These are phyloP conservation scores for Uropetala carovei DNA, from an alignment of 2,888 invertebrate species.

Conservation along the genomic window DNA sequence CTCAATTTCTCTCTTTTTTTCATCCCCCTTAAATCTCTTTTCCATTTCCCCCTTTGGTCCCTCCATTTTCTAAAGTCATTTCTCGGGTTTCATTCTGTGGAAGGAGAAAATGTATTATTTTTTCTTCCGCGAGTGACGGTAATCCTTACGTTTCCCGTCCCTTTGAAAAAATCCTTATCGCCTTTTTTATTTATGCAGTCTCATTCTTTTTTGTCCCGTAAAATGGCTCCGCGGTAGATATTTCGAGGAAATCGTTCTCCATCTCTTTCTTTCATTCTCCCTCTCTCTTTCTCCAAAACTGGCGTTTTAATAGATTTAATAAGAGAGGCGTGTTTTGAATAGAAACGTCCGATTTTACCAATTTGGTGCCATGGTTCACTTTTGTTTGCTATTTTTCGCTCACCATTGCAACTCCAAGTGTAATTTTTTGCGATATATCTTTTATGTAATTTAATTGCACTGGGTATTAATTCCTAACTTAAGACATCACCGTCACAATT, in stretches of 20 bases:
- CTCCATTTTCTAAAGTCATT: conserved; percentile 10
- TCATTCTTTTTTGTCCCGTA: not conserved
- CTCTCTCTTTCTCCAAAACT: not conserved
- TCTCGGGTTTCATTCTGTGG: not conserved
- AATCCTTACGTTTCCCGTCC: conserved; percentile 11
- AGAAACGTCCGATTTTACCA: not conserved
- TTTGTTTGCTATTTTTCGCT: too few species aligned
- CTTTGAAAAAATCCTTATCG: not conserved
- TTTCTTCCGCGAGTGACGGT: not conserved
- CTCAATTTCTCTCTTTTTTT: not conserved
- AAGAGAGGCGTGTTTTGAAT: not conserved
- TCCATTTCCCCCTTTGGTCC: not conserved
- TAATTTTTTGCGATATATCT: too few species aligned
- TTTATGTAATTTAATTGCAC: too few species aligned
- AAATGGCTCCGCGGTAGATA: not conserved
- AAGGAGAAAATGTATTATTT: not conserved
- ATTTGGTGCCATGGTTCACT: not conserved
- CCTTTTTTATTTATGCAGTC: conserved; percentile 22
- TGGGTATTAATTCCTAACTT: too few species aligned
- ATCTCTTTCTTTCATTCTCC: too few species aligned
- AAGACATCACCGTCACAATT: too few species aligned
- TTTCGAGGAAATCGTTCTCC: not conserved
- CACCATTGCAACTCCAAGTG: too few species aligned
- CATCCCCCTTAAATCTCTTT: not conserved
- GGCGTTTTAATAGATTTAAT: conserved; percentile 25